A percentile compares a stretch with the other conserved stretches of the same genome.
These are phyloP conservation scores for Macropodus opercularis DNA, from an alignment of 2,797 vertebrate species.

Conservation along the genomic window DNA sequence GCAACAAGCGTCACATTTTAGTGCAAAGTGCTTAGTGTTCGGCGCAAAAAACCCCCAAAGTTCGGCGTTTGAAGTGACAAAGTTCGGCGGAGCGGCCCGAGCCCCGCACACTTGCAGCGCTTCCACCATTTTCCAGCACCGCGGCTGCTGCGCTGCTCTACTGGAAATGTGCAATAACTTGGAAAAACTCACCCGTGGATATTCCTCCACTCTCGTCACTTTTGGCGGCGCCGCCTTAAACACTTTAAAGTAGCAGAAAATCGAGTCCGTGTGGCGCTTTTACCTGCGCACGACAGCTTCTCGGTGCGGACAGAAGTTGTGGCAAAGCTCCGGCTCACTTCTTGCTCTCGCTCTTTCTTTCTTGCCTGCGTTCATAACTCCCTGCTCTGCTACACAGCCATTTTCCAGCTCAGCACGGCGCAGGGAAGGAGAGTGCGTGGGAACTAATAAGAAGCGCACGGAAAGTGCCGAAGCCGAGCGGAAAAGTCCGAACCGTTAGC, in stretches of 20 bases:
- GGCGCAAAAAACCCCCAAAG: background rate
- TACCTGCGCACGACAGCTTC: background rate
- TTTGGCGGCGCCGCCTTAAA: constrained; percentile 37
- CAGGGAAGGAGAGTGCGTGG: constrained; percentile 70
- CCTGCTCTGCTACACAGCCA: constrained; percentile 78
- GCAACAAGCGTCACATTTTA: background rate
- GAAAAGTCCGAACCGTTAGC: constrained; percentile 64
- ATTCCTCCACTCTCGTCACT: constrained; percentile 61
- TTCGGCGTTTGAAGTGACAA: constrained; percentile 26
- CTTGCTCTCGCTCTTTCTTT: constrained; percentile 57
- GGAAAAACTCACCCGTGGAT: constrained; percentile 80
- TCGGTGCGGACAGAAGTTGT: constrained; percentile 18
- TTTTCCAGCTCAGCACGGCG: constrained; percentile 80
- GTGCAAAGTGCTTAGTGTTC: background rate
- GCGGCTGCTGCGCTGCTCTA: constrained; percentile 53
- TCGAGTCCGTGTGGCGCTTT: background rate
- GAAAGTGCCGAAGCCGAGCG: constrained; percentile 69
- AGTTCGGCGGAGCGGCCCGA: constrained; percentile 17
- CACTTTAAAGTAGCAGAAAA: constrained; percentile 12
- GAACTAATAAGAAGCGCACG: constrained; percentile 68
- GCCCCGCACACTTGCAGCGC: constrained; percentile 55
- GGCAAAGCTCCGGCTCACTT: constrained; percentile 16
- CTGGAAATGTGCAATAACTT: constrained; percentile 81
- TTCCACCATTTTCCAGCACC: constrained; percentile 81
- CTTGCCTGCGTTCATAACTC: constrained; percentile 69